A percentile compares a stretch with the other conserved stretches of the same genome.
These are phyloP conservation scores for Gasterosteus aculeatus DNA, from an alignment of 2,113 vertebrate species.

Conservation along the genomic window DNA sequence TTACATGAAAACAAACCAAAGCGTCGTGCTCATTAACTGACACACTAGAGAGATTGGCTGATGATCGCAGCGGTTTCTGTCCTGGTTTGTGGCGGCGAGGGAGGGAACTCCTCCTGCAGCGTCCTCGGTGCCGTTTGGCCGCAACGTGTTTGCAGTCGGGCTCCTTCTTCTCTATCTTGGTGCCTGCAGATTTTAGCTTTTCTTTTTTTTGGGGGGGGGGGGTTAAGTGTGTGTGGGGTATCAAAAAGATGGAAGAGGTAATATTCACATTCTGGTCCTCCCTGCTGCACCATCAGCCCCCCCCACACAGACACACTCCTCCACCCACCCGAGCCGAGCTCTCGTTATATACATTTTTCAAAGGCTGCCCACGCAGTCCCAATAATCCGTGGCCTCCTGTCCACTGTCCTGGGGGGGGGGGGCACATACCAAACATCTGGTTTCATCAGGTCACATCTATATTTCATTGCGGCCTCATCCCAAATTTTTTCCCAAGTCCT, in stretches of 20 bases:
- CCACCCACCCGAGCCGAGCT: conserved; percentile 50
- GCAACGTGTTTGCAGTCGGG: conserved; percentile 16
- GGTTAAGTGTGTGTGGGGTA: conserved; percentile 2
- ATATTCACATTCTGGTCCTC: conserved; percentile 17
- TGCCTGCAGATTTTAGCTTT: conserved; percentile 2
- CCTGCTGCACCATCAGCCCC: conserved; percentile 36
- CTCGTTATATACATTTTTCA: conserved; percentile 69
- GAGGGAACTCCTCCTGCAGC: conserved; percentile 18
- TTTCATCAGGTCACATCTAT: conserved; percentile 59
- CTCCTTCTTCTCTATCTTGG: conserved; percentile 10
- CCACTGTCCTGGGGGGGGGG: conserved; percentile 69
- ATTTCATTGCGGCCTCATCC: conserved; percentile 42
- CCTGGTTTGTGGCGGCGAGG: conserved; percentile 21
- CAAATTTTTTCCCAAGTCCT: conserved; percentile 1
- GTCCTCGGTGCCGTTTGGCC: not conserved
- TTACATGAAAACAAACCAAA: not conserved
- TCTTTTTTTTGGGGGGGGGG: not conserved
- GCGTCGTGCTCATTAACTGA: no score
- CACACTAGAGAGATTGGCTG: not conserved
- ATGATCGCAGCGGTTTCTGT: not conserved
- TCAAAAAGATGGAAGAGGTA: conserved; percentile 28
- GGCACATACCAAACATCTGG: conserved; percentile 55
- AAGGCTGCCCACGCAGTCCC: conserved; percentile 69
- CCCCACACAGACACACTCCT: conserved; percentile 15
- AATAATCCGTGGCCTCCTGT: conserved; percentile 68